Evolutionary conservation across 2,113 vertebrate genomes (phyloP).

Genomic region (Nibea coibor): DNA sequence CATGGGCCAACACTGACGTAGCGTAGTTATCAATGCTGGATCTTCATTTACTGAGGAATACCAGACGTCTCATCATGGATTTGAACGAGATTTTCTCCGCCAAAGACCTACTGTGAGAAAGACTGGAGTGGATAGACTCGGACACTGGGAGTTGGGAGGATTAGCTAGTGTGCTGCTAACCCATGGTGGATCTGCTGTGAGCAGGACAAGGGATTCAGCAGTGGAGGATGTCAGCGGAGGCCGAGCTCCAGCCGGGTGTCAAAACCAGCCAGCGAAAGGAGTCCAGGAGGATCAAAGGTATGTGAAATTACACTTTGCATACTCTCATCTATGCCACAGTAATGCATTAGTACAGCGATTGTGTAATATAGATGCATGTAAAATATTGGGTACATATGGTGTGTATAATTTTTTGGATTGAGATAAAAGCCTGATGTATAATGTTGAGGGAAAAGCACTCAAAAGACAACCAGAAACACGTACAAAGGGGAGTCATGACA

Average conservation of each 20-base stretch:
- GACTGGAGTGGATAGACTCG: slow-evolving; percentile 40
- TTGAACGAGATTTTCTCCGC: slow-evolving; percentile 61
- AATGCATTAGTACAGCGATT: background rate
- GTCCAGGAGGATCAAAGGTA: slow-evolving; percentile 97
- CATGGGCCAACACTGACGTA: slow-evolving; percentile 64
- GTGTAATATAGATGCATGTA: background rate
- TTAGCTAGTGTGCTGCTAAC: slow-evolving; percentile 68
- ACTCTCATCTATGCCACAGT: background rate
- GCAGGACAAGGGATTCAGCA: slow-evolving; percentile 85
- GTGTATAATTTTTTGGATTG: background rate
- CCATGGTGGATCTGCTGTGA: slow-evolving; percentile 82
- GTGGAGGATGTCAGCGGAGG: slow-evolving; percentile 92
- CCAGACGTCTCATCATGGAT: slow-evolving; percentile 67
- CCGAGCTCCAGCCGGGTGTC: slow-evolving; percentile 98
- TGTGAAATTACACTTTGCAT: background rate
- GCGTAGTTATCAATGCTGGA: slow-evolving; percentile 42
- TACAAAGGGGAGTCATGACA: background rate
- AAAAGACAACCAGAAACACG: background rate
- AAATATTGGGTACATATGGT: background rate
- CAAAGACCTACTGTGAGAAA: slow-evolving; percentile 58
- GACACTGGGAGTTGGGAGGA: slow-evolving; percentile 65
- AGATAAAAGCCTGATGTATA: background rate
- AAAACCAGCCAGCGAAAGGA: slow-evolving; percentile 98
- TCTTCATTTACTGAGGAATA: slow-evolving; percentile 68
- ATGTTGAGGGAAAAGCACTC: background rate